Evolutionary conservation across 2,797 vertebrate species (phyloP), one percentile per base, ranked within the genome.

Genomic region (Enteromius unitaeniatus): DNA sequence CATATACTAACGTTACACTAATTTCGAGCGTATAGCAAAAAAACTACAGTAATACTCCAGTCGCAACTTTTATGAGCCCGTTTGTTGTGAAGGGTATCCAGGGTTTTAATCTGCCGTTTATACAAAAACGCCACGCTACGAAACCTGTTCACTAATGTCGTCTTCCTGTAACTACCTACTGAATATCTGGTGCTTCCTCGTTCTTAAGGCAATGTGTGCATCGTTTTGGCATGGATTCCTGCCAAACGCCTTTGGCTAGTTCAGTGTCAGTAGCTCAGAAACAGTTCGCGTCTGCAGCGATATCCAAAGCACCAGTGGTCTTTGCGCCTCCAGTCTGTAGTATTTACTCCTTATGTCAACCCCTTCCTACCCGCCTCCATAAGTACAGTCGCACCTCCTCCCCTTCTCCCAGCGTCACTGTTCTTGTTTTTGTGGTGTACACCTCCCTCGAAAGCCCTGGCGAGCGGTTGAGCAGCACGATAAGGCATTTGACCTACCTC

Each of bases 381-480:
- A 77, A 81, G 83, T 89, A 85, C 88, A 87, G 75, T 86, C 78
- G 87, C 80, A 0, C 90, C 92, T 85, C 92, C 93, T 87, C 47
- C 26, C 62, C 19, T 26, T 1, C 58, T 40, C 1, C 1, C 49
- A 13, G 8, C 55, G 19, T 31, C 78, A 17, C 26, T 6, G 64
- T 13, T 49, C 34, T 51, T 83, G 75, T 82, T 72, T 64, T 47
- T 64, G 42, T 15, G 31, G 5, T 68, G 17, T 26, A 6, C 15
- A 28, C 37, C 64, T 70, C 81, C 26, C 8, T n/a, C 40, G 1
- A 31, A 31, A 45, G 10, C 62, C 45, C 8, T 7, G 21, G 5
- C 11, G 26, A 42, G n/a, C 81, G 55, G 34, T 42, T 67, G 11
- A 58, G 0, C 26, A 11, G 23, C 70, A 40, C 42, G 21, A 3